phyloP scores from a whole-genome alignment of 2,888 invertebrate species.

The Lasioglossum villosulum region DNA sequence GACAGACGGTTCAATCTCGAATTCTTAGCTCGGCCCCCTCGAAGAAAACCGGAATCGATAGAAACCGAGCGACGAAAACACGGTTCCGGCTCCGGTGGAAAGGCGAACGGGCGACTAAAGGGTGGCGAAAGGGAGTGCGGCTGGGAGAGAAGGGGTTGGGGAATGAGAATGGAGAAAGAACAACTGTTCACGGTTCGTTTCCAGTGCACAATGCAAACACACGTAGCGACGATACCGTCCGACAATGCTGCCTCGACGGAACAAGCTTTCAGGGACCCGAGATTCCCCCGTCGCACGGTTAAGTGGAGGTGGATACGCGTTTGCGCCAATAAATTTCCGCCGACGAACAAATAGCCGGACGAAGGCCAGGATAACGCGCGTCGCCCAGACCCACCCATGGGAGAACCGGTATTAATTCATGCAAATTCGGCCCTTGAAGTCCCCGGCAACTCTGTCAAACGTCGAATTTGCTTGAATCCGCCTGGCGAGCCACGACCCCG shows the following conservation, averaged over 20 bases:
- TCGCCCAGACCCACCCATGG: background rate
- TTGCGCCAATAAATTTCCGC: conserved; percentile 45
- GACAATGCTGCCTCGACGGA: conserved; percentile 24
- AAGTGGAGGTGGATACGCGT: conserved; percentile 40
- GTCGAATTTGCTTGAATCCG: conserved; percentile 12
- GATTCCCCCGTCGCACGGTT: conserved; percentile 30
- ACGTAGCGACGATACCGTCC: conserved; percentile 28
- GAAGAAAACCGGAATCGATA: conserved; percentile 43
- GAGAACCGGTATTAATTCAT: conserved; percentile 48
- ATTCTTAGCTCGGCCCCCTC: conserved; percentile 20
- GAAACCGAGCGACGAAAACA: conserved; percentile 30
- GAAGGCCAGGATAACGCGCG: conserved; percentile 22
- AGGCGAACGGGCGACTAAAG: conserved; percentile 3
- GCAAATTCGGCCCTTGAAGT: conserved; percentile 32
- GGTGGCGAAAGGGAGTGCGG: background rate
- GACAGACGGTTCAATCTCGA: conserved; percentile 52
- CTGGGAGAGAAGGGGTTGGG: background rate
- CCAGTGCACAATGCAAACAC: conserved; percentile 36
- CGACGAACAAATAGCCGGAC: conserved; percentile 37
- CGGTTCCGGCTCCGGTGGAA: background rate
- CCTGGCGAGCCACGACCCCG: background rate
- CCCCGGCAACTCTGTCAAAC: conserved; percentile 26
- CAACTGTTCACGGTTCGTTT: conserved; percentile 59
- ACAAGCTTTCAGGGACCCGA: conserved; percentile 29
- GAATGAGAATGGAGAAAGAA: conserved; percentile 33